A percentile compares a stretch with the other conserved stretches of the same genome.
phyloP scores from a whole-genome alignment of 1,140 invertebrate genomes.

The Drosophila pallidifrons region DNA sequence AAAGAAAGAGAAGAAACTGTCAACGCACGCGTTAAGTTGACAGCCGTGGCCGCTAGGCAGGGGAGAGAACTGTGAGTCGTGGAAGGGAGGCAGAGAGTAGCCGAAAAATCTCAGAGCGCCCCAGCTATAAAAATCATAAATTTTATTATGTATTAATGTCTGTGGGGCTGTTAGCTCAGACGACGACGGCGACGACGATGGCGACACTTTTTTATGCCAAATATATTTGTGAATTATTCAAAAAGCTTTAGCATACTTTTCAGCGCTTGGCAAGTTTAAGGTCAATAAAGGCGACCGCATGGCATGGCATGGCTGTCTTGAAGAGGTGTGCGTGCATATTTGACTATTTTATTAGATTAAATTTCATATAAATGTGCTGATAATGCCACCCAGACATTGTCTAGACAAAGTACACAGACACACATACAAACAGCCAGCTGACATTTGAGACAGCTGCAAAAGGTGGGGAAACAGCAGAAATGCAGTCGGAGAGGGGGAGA shows the following conservation, averaged over 20 bases:
- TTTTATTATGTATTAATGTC: slow-evolving; percentile 64
- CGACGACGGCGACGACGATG: not conserved
- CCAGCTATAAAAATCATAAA: slow-evolving; percentile 74
- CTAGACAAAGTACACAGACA: slow-evolving; percentile 61
- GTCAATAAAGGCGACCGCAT: slow-evolving; percentile 42
- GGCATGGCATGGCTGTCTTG: slow-evolving; percentile 20
- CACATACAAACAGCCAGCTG: slow-evolving; percentile 40
- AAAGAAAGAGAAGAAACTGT: slow-evolving; percentile 41
- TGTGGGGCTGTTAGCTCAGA: slow-evolving; percentile 13
- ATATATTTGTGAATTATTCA: slow-evolving; percentile 59
- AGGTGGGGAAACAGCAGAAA: slow-evolving; percentile 25
- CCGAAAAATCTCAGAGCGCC: slow-evolving; percentile 62
- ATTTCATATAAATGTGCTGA: slow-evolving; percentile 78
- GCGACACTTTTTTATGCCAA: slow-evolving; percentile 26
- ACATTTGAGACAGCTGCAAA: slow-evolving; percentile 64
- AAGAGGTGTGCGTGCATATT: slow-evolving; percentile 54
- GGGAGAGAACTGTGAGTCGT: no score
- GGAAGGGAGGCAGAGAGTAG: not conserved
- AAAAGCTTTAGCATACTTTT: slow-evolving; percentile 45
- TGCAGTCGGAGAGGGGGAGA: not conserved
- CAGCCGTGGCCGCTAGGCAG: slow-evolving; percentile 42
- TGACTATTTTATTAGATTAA: slow-evolving; percentile 74
- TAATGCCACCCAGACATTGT: slow-evolving; percentile 73
- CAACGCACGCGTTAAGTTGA: slow-evolving; percentile 67
- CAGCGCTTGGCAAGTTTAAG: slow-evolving; percentile 41